Base-by-base conservation (phyloP, 2,888 invertebrate species). In the Catocala fraxini region DNA sequence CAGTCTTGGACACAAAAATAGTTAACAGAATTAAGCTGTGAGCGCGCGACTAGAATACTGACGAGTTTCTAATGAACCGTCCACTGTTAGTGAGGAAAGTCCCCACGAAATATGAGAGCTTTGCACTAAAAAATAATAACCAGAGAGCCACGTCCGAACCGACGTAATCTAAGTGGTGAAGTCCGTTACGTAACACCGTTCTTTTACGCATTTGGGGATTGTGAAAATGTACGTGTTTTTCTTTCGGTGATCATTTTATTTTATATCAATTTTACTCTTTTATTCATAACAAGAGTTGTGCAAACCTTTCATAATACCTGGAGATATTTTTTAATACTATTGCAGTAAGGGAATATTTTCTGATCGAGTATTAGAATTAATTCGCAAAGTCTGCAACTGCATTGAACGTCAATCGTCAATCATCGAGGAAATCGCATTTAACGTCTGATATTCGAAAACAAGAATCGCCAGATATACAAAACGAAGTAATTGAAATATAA, bases 1-100 rank as follows among this genome's bases (percentile, higher is more conserved):
- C 77, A 73, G 75, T 85, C 79, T 80, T 78, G 86, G 85, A 86
- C 86, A 87, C 87, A 87, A 89, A 89, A 89, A 90, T 88, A 86
- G 89, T 90, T 91, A 91, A 90, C 86, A 84, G 81, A 88, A 91
- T 91, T 89, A 90, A 89, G 84, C 79, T 78, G 46, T 13, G 77
- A 73, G 81, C 71, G 80, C 85, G 87, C 82, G 84, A 77, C 80
- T 57, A 72, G 85, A 87, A 86, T 87, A 59, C 82, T 80, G 83
- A 81, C 81, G 82, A 78, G 80, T 76, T 80, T 83, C 83, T 87
- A 89, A 89, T 88, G 87, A 89, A 88, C 79, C 84, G 81, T 75
- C 73, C 77, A 59, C 75, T 66, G 71, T 73, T 73, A 73, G 68
- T 57, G 66, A 60, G 59, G 64, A 75, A 70, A 73, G 73, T 71